Conservation (phyloP, 2,888 invertebrate genomes). For the Andrena camellia region DNA sequence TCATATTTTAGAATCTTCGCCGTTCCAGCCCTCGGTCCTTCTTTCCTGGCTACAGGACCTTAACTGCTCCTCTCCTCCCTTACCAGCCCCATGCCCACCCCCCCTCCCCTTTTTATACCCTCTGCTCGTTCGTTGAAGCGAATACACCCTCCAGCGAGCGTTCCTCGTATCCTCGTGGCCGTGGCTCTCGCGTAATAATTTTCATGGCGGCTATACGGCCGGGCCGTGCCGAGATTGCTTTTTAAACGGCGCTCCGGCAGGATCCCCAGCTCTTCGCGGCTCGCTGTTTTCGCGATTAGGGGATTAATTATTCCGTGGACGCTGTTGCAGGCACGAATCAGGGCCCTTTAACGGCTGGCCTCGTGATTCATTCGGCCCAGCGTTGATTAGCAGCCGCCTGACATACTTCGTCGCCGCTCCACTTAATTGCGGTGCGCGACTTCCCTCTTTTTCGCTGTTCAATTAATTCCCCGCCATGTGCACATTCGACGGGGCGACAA, state of each 20-base stretch:
- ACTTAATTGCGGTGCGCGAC: neutral
- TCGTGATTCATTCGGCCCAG: constrained; percentile 38
- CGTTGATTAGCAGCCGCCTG: constrained; percentile 49
- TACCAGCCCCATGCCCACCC: constrained; percentile 1
- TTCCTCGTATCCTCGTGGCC: constrained; percentile 38
- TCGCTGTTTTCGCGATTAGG: constrained; percentile 69
- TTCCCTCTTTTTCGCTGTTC: neutral
- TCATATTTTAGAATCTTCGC: constrained; percentile 80
- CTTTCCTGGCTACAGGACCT: constrained; percentile 60
- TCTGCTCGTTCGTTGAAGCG: constrained; percentile 29
- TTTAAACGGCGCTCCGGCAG: constrained; percentile 68
- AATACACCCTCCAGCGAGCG: constrained; percentile 22
- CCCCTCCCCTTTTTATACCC: constrained; percentile 31
- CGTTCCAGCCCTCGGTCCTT: constrained; percentile 48
- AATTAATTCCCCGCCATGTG: constrained; percentile 25
- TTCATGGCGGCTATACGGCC: constrained; percentile 59
- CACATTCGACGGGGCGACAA: neutral
- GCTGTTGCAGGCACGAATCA: constrained; percentile 59
- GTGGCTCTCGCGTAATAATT: constrained; percentile 70
- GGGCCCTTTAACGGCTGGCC: constrained; percentile 60
- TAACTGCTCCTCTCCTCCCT: constrained; percentile 47
- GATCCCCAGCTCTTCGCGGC: constrained; percentile 41
- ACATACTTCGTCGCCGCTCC: constrained; percentile 22
- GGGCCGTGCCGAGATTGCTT: constrained; percentile 72
- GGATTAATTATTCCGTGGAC: constrained; percentile 77